Base-by-base conservation (phyloP, 1,140 invertebrate genomes). In the Uloborus diversus region DNA sequence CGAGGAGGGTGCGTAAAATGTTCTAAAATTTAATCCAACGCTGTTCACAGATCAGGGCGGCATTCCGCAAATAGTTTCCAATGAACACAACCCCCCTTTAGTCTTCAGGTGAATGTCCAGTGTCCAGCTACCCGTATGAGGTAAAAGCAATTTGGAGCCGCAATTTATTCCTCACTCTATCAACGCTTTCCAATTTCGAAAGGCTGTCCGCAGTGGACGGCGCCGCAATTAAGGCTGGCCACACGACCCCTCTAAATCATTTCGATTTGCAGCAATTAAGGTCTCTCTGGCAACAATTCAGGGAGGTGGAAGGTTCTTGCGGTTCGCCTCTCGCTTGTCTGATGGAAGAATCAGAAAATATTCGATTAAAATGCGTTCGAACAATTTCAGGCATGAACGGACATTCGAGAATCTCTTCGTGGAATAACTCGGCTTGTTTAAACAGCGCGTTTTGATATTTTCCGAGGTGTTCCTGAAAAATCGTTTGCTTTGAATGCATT, bases 211-310 rank as follows among this genome's bases (percentile, higher is more conserved):
- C 70, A 62, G 70, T 62, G 70, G 70, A 73, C 70, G 59, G 59
- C 17, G 56, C 69, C 69, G 71, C 71, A 75, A 75, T 75, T 75
- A 64, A 62, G 59, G 71, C 1, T 9, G 17, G 37, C 37, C 37
- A 17, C 37, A 17, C 37, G 59, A 14, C 57, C 28, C 37, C 71
- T 51, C 71, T 75, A 75, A 75, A 75, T 75, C 71, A 75, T 75
- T 75, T 75, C 71, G 71, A 75, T 75, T 75, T 75, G 71, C 71
- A 51, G 71, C 64, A 75, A 75, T 75, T 75, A 75, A 75, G 71
- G 71, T 75, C 57, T 62, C 71, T 64, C 71, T n/a, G 71, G 71
- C 71, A 75, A 75, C 71, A 75, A 64, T 75, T 62, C 32, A 73
- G 35, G 69, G 17, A 17, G 57, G 28, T 37, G 28, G 70, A 49